Base-by-base conservation (phyloP, 2,888 invertebrate species). In the Cosmia trapezina region DNA sequence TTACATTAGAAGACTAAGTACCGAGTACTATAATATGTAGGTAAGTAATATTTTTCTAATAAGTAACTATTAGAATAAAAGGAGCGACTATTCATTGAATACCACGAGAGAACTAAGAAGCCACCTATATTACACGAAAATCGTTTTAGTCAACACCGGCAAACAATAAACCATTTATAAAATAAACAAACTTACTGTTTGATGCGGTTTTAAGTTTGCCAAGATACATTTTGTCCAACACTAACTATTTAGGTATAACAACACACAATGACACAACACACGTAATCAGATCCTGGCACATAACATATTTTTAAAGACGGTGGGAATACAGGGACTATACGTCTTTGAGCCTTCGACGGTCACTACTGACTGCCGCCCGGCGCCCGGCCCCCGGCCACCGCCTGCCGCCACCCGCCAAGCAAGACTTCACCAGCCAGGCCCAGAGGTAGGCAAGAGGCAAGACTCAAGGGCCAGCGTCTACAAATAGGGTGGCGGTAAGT, bases 201-300 rank as follows among this genome's bases (percentile, higher is more conserved):
- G 95, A 95, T 19, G 74, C 74, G 1, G 93, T 94, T 65, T 91
- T 90, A 45, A 89, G 86, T 87, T 94, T 95, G 22, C 93, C 92
- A 45, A 86, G 90, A 90, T 93, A 94, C 93, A 94, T 94, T 61
- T 81, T 89, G 80, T 81, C 62, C 65, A 78, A 67, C 60, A 73
- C 63, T 68, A 69, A 59, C 56, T 51, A 60, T 59, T 14, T 41
- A 41, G 2, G 2, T 61, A 43, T 41, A 72, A 66, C 53, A 70
- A 70, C 6, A 73, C 59, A 78, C 59, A 28, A 28, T 37, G 6
- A 37, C 37, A 41, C 7, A 62, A 74, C 60, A 77, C 78, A 70
- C 63, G 56, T 69, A 41, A 69, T 65, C 41, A 81, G 66, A 76
- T 72, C 43, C 60, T 64, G 67, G 11, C 43, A 75, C 66, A 45